Percentiles rank a stretch among this genome's conserved stretches.
Evolutionary conservation across 2,113 vertebrate species (phyloP).

Genomic region (Arizona elegans): DNA sequence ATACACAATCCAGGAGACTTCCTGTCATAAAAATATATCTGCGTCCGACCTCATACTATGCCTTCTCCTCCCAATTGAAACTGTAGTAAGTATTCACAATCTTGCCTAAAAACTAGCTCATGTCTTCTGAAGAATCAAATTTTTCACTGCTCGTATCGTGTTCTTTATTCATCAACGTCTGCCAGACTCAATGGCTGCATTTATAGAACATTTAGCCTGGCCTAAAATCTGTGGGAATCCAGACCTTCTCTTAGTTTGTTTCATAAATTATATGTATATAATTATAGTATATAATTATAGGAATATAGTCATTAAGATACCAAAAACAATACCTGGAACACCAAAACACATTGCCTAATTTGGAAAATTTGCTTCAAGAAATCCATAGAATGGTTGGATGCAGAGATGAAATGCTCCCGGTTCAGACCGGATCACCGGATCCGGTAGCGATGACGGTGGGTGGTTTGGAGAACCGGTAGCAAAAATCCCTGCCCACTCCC

Average conservation of each 20-base stretch:
- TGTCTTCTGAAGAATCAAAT: neutral
- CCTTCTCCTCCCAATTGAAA: constrained; percentile 23
- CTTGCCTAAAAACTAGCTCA: neutral
- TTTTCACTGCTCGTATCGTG: neutral
- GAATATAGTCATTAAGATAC: neutral
- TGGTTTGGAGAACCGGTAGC: no score
- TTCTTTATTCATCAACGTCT: neutral
- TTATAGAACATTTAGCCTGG: neutral
- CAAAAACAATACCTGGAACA: neutral
- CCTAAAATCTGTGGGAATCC: neutral
- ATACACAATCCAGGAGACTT: constrained; percentile 64
- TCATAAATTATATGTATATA: neutral
- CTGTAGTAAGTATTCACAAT: constrained; percentile 43
- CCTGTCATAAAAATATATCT: constrained; percentile 40
- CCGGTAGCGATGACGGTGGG: no score
- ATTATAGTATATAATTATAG: neutral
- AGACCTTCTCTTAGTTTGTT: neutral
- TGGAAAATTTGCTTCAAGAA: neutral
- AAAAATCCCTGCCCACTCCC: no score
- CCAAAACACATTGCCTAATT: neutral
- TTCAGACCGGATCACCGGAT: no score
- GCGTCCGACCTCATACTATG: neutral
- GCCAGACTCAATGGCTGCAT: neutral
- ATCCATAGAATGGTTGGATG: neutral
- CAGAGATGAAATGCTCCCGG: no score